Evolutionary conservation across 1,140 invertebrate species (phyloP).

Genomic region (Bombyx mandarina): DNA sequence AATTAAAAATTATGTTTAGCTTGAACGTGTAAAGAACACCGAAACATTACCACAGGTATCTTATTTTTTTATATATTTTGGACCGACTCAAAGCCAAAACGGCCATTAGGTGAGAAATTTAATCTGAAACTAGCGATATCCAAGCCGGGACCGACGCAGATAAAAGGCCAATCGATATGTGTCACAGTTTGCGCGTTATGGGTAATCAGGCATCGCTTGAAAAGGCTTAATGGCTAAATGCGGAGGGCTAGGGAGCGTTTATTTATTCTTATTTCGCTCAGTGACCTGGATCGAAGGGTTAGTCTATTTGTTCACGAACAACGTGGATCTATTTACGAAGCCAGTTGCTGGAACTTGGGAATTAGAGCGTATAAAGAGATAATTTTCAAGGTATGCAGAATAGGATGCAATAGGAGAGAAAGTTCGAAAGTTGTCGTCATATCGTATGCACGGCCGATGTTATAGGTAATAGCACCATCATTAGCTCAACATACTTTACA

Average conservation of each 20-base stretch:
- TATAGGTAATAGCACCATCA: too few species aligned
- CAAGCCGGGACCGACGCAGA: constrained; percentile 22
- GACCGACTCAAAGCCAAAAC: constrained; percentile 27
- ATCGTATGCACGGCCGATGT: too few species aligned
- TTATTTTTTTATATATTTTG: constrained; percentile 2
- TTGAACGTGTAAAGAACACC: constrained; percentile 3
- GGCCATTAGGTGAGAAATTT: constrained; percentile 48
- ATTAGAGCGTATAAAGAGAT: too few species aligned
- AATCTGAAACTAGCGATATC: constrained; percentile 52
- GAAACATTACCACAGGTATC: constrained; percentile 2
- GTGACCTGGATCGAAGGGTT: constrained; percentile 3
- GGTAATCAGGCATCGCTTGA: constrained; percentile 45
- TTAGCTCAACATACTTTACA: too few species aligned
- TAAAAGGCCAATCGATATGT: constrained; percentile 52
- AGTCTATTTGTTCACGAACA: too few species aligned
- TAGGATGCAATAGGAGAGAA: too few species aligned
- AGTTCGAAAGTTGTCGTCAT: too few species aligned
- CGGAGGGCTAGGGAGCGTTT: constrained; percentile 9
- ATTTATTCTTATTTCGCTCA: constrained; percentile 3
- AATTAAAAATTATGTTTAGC: too few species aligned
- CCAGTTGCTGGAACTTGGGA: too few species aligned
- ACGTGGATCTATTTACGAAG: too few species aligned
- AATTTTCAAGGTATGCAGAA: too few species aligned
- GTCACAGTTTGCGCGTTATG: constrained; percentile 40
- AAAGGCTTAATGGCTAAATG: constrained; percentile 30